Percentiles rank a stretch among this genome's conserved stretches.
Evolutionary conservation across 2,888 invertebrate genomes (phyloP).

Genomic region (Platycheirus albimanus): DNA sequence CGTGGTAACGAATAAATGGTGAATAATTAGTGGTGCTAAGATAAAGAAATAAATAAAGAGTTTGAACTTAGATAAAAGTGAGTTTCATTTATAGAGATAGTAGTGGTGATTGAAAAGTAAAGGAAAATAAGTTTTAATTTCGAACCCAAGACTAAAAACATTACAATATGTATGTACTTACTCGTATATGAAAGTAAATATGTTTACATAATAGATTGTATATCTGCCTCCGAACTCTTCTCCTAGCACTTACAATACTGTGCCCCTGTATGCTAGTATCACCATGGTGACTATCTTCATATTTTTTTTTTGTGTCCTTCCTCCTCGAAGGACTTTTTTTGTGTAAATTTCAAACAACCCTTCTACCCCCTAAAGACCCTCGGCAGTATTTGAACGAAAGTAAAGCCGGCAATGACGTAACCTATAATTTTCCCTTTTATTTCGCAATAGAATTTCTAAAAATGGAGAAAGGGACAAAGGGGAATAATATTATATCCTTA

Average conservation of each 20-base stretch:
- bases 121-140: no score
- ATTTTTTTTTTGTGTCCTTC: conserved; percentile 12
- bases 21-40: no score
- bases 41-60: no score
- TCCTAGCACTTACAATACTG: conserved; percentile 12
- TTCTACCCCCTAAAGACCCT: conserved; percentile 18
- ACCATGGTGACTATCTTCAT: conserved; percentile 56
- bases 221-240: conserved; percentile 27
- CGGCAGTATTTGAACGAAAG: conserved; percentile 61
- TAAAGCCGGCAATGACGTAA: conserved; percentile 74
- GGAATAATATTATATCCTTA: conserved; percentile 32
- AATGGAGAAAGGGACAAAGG: conserved; percentile 23
- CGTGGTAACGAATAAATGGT: no score
- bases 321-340: conserved; percentile 3
- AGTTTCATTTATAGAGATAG: no score
- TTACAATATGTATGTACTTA: neutral
- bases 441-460: conserved; percentile 55
- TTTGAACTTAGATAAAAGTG: no score
- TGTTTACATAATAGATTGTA: conserved; percentile 28
- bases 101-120: no score
- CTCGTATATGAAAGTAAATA: neutral
- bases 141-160: no score
- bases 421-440: conserved; percentile 76
- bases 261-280: conserved; percentile 50
- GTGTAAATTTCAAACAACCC: conserved; percentile 33